These are phyloP conservation scores for Phataginus tricuspis DNA, from an alignment of 2,797 vertebrate species.

Conservation along the genomic window DNA sequence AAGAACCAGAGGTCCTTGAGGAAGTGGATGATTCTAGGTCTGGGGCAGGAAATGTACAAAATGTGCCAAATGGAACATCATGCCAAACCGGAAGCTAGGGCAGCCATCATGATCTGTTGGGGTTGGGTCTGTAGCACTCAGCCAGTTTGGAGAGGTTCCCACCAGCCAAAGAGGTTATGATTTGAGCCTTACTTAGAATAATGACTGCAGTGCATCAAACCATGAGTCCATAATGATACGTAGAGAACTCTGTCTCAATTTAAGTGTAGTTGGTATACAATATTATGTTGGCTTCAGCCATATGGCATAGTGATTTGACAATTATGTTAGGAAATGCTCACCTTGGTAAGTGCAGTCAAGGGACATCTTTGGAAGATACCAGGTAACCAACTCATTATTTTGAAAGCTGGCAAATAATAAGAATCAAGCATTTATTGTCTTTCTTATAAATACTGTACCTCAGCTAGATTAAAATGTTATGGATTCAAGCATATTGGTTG, in stretches of 20 bases:
- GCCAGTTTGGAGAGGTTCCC: neutral
- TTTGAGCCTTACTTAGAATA: neutral
- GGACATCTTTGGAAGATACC: neutral
- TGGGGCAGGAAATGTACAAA: neutral
- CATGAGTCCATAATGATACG: neutral
- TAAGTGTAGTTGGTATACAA: too few relatives aligned
- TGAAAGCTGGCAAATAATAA: conserved; percentile 44
- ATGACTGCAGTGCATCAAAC: neutral
- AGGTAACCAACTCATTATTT: conserved; percentile 8
- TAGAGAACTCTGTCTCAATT: neutral
- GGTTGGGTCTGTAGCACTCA: neutral
- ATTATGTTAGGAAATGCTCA: too few relatives aligned
- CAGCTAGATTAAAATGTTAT: neutral
- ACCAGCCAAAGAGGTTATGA: neutral
- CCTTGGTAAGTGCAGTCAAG: neutral
- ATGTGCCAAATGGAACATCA: neutral
- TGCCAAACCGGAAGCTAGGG: too few relatives aligned
- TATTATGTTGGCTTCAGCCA: too few relatives aligned
- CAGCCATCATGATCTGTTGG: neutral
- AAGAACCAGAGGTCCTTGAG: neutral
- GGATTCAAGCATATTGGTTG: neutral
- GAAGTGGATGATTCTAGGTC: neutral
- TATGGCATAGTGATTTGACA: too few relatives aligned
- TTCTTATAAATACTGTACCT: neutral
- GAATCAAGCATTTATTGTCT: conserved; percentile 1